These are phyloP conservation scores for Enteromius mattozi DNA, from an alignment of 2,797 vertebrate genomes.

Conservation along the genomic window DNA sequence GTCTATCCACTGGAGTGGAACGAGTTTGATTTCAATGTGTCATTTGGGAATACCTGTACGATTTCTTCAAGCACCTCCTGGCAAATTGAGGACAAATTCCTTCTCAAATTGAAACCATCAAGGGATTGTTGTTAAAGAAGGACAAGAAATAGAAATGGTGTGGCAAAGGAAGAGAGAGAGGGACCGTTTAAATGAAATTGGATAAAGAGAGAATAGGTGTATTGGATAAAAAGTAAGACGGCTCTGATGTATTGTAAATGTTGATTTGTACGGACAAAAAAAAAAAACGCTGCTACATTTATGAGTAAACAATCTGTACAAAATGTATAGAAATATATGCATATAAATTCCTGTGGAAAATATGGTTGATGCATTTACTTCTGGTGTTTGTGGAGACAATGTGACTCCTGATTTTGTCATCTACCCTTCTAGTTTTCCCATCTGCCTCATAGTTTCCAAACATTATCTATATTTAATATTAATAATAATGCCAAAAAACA, in stretches of 20 bases:
- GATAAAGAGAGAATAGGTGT: constrained; percentile 17
- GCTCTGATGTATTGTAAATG: background rate
- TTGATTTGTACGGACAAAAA: background rate
- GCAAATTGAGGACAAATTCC: constrained; percentile 54
- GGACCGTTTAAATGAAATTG: background rate
- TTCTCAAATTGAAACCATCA: constrained; percentile 57
- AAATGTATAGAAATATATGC: background rate
- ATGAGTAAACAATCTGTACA: background rate
- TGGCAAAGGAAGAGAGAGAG: background rate
- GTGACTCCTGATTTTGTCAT: background rate
- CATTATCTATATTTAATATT: background rate
- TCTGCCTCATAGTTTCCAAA: background rate
- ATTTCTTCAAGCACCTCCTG: constrained; percentile 44
- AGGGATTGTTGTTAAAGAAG: constrained; percentile 41
- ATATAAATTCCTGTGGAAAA: background rate
- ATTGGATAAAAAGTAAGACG: background rate
- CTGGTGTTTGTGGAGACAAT: no score
- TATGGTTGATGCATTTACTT: no score
- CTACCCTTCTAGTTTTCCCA: background rate
- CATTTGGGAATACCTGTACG: constrained; percentile 54
- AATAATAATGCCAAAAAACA: background rate
- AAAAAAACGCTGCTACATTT: background rate
- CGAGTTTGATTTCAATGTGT: constrained; percentile 61
- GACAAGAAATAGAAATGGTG: constrained; percentile 25
- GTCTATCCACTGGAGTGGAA: constrained; percentile 54